phyloP scores from a whole-genome alignment of 1,140 invertebrate species.

The Zophobas morio region DNA sequence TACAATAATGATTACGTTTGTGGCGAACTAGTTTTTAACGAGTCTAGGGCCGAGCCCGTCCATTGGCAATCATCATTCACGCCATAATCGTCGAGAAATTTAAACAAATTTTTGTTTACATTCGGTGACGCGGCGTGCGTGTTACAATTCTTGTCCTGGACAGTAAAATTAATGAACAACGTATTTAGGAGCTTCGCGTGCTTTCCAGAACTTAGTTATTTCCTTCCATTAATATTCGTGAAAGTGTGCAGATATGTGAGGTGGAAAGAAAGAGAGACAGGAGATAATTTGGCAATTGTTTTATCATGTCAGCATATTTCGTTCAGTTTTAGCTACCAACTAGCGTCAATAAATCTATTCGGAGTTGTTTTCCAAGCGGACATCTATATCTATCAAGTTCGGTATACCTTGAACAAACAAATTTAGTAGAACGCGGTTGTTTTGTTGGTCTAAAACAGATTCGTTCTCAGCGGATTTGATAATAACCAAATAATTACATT shows the following conservation, averaged over 20 bases:
- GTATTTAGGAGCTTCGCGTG: conserved; percentile 32
- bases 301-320: conserved; percentile 25
- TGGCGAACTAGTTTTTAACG: too few relatives aligned
- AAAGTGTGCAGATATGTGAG: conserved; percentile 39
- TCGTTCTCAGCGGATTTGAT: conserved; percentile 37
- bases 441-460: conserved; percentile 19
- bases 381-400: background rate
- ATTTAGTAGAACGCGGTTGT: background rate
- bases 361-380: background rate
- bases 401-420: background rate
- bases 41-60: background rate
- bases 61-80: conserved; percentile 10
- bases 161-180: conserved; percentile 42
- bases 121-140: conserved; percentile 22
- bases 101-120: conserved; percentile 36
- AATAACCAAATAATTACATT: conserved; percentile 47
- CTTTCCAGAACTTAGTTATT: conserved; percentile 40
- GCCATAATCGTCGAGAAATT: conserved; percentile 5
- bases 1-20: too few relatives aligned
- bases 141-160: conserved; percentile 34
- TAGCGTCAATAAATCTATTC: background rate
- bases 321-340: background rate
- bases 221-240: conserved; percentile 40
- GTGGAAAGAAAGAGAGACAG: background rate
- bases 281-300: conserved; percentile 35